Percentiles rank a stretch among this genome's conserved stretches.
Conservation (phyloP, 2,797 vertebrate species). For the Loris lydekkerianus region DNA sequence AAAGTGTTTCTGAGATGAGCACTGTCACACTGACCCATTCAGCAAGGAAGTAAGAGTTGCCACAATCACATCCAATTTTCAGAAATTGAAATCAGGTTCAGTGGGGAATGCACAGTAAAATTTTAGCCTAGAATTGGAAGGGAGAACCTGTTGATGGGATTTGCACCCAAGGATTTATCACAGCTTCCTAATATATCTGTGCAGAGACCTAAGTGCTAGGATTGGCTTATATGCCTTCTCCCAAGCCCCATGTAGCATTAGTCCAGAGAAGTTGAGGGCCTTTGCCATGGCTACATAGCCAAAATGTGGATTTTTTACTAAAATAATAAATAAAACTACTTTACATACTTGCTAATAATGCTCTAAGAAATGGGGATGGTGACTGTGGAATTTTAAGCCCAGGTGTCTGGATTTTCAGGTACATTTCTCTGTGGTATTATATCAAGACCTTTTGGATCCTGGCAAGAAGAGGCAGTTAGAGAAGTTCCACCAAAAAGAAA, state of each 20-base stretch:
- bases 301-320: neutral
- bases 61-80: neutral
- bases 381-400: neutral
- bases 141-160: neutral
- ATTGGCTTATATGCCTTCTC: neutral
- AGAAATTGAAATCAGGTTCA: neutral
- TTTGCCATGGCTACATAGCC: neutral
- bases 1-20: neutral
- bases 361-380: neutral
- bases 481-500: neutral
- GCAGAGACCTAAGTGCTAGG: neutral
- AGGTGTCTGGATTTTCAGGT: constrained; percentile 24
- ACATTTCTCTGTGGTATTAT: neutral
- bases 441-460: neutral
- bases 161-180: neutral
- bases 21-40: neutral
- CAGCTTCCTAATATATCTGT: neutral
- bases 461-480: neutral
- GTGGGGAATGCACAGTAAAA: neutral
- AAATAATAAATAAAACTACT: neutral
- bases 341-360: neutral
- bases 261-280: neutral
- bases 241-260: neutral
- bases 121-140: neutral
- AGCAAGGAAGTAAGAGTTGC: neutral